A percentile compares a stretch with the other conserved stretches of the same genome.
Conservation (phyloP, 2,113 vertebrate genomes). For the Nothocercus nigrocapillus region DNA sequence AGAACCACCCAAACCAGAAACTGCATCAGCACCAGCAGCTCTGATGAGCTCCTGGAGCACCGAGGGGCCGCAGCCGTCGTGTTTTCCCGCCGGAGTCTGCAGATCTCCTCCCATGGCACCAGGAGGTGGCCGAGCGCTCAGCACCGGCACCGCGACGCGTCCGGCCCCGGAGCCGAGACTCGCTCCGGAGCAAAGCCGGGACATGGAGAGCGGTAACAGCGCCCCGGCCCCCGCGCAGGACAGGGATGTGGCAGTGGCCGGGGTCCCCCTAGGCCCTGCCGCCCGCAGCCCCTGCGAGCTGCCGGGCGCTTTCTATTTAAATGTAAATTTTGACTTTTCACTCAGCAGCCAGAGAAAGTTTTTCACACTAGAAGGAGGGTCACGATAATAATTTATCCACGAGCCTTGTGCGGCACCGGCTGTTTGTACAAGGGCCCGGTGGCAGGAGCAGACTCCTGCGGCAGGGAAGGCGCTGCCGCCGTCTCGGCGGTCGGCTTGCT, state of each 20-base stretch:
- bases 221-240: background rate
- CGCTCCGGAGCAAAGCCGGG: too few relatives aligned
- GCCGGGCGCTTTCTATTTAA: slow-evolving; percentile 78
- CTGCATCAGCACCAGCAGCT: background rate
- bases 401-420: slow-evolving; percentile 62
- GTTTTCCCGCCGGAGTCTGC: too few relatives aligned
- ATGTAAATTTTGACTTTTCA: slow-evolving; percentile 86
- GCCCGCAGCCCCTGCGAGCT: background rate
- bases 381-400: slow-evolving; percentile 82
- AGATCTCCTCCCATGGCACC: too few relatives aligned
- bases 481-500: too few relatives aligned
- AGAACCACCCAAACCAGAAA: background rate
- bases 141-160: too few relatives aligned
- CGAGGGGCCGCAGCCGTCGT: too few relatives aligned
- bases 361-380: slow-evolving; percentile 73
- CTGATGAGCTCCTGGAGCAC: too few relatives aligned
- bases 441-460: too few relatives aligned
- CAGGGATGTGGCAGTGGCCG: accelerated
- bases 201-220: too few relatives aligned
- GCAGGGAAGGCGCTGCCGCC: too few relatives aligned
- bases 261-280: background rate
- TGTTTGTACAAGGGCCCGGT: slow-evolving; percentile 60
- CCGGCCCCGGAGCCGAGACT: too few relatives aligned
- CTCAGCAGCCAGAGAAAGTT: slow-evolving; percentile 75
- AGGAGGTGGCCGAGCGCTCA: too few relatives aligned